Evolutionary conservation across 2,113 vertebrate genomes (phyloP).

Genomic region (Panthera uncia): DNA sequence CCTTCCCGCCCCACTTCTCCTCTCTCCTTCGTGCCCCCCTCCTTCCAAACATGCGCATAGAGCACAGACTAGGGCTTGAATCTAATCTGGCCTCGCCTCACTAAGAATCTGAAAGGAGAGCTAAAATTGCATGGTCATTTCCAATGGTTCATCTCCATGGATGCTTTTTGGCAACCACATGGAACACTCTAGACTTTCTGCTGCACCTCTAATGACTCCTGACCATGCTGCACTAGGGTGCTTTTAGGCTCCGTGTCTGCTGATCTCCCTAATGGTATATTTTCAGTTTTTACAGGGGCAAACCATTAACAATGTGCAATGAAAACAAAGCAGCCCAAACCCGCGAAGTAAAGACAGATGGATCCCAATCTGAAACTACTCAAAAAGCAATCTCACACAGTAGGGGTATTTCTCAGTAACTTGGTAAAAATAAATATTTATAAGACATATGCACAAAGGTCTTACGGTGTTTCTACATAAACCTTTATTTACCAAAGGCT

Average conservation of each 20-base stretch:
- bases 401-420: background rate
- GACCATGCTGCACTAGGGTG: background rate
- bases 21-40: background rate
- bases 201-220: constrained; percentile 13
- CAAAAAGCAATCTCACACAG: background rate
- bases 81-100: constrained; percentile 59
- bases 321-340: constrained; percentile 46
- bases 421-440: background rate
- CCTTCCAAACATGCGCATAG: background rate
- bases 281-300: constrained; percentile 46
- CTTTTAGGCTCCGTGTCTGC: constrained; percentile 8
- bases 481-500: background rate
- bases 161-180: constrained; percentile 3
- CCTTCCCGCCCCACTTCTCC: background rate
- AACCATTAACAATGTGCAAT: constrained; percentile 10
- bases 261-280: constrained; percentile 34
- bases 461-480: background rate
- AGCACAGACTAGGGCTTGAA: constrained; percentile 58
- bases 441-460: background rate
- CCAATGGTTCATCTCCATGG: background rate
- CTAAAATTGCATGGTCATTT: constrained; percentile 68
- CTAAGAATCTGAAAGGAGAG: constrained; percentile 76
- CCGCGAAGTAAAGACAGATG: background rate
- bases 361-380: background rate
- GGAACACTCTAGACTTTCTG: background rate